Base-by-base conservation (phyloP, 1,140 invertebrate species). In the Lepeophtheirus salmonis region DNA sequence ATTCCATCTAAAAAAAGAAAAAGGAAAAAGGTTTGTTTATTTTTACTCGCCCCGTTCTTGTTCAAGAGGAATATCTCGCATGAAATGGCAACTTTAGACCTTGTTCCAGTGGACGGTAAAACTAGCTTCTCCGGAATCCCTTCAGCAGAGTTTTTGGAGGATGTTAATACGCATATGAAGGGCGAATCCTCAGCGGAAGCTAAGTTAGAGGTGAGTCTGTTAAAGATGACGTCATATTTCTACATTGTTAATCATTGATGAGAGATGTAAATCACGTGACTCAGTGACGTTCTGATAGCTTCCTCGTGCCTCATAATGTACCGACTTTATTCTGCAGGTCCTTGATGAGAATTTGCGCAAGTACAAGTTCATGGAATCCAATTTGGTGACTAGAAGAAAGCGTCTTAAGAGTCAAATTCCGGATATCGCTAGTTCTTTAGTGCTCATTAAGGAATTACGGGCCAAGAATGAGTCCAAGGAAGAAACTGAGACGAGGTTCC, bases 361-460 rank as follows among this genome's bases (percentile, higher is more conserved):
- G 76, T 96, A 96, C 70, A 95, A 95, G 75, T 90, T 91, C 68
- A 92, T 97, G 84, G 92, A 96, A 73, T 82, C 80, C 65, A 92
- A 89, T 70, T 76, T 96, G 63, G 73, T 80, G 63, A 82, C 80
- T 49, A 91, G 89, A 67, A 82, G 83, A 62, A 79, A 80, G 67
- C 65, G 78, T 63, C 70, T 94, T 60, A 83, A 84, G 67, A 78
- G 79, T 62, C 91, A 96, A 74, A 26, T 57, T 1, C 55, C 55
- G 2, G 55, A 57, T 57, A 57, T 57, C 16, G n/a, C 16, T 1
- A 26, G 22, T 24, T 65, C 64, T 18, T 68, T 97, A 64, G 83
- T 89, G 68, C 91, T 96, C 79, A 84, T 97, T 53, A 81, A 87
- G 68, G 83, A 90, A 68, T 73, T 97, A 61, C 82, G 85, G 68